phyloP scores from a whole-genome alignment of 2,888 invertebrate genomes.

The Perizoma affinitatum region DNA sequence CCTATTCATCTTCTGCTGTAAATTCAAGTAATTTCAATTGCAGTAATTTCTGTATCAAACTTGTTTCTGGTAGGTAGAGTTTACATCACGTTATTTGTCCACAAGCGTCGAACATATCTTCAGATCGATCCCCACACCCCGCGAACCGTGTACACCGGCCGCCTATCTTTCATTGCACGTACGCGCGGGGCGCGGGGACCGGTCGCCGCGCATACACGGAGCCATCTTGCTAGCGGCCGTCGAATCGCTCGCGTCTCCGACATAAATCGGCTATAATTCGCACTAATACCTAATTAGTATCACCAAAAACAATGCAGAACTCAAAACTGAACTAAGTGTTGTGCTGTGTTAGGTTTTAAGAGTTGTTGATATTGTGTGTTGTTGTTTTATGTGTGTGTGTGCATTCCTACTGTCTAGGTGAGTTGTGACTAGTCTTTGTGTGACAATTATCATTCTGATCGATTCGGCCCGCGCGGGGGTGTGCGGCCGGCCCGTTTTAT shows the following conservation, averaged over 20 bases:
- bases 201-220: conserved; percentile 73
- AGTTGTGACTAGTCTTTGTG: conserved; percentile 80
- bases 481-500: conserved; percentile 77
- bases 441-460: conserved; percentile 84
- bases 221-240: conserved; percentile 82
- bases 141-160: conserved; percentile 62
- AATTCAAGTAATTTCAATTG: too few relatives aligned
- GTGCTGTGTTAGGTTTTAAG: conserved; percentile 41
- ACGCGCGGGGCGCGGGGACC: conserved; percentile 75
- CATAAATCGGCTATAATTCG: conserved; percentile 76
- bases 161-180: conserved; percentile 85
- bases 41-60: too few relatives aligned
- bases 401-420: conserved; percentile 78
- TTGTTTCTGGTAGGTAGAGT: too few relatives aligned
- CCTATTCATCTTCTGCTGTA: too few relatives aligned
- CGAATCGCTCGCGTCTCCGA: conserved; percentile 79
- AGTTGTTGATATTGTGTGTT: conserved; percentile 70
- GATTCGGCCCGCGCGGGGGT: conserved; percentile 80
- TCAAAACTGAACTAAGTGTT: conserved; percentile 54
- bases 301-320: conserved; percentile 57
- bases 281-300: conserved; percentile 75
- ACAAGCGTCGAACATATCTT: conserved; percentile 48
- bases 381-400: conserved; percentile 76
- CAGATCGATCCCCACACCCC: conserved; percentile 56
- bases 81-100: background rate